phyloP scores from a whole-genome alignment of 2,888 invertebrate genomes.

The Lithophane ornitopus region DNA sequence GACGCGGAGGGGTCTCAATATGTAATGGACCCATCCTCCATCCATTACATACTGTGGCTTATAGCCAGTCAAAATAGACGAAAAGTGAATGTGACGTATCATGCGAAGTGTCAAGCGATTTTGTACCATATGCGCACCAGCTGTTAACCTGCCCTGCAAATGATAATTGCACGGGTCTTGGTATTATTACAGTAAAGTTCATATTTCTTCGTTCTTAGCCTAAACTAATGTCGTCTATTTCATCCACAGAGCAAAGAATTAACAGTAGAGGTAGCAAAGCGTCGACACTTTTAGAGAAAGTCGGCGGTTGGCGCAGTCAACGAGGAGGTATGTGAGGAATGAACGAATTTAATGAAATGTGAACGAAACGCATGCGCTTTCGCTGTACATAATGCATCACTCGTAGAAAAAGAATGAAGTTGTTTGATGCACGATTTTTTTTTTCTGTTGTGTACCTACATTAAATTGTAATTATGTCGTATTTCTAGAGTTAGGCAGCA shows the following conservation, averaged over 20 bases:
- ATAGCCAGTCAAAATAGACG: background rate
- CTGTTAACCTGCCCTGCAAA: background rate
- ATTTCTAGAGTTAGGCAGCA: background rate
- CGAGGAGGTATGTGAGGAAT: constrained; percentile 86
- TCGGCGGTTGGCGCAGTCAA: constrained; percentile 89
- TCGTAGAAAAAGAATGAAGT: constrained; percentile 39
- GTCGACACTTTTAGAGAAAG: constrained; percentile 82
- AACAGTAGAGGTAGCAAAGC: constrained; percentile 88
- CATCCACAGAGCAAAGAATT: constrained; percentile 89
- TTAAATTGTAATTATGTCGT: constrained; percentile 4
- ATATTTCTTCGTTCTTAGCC: background rate
- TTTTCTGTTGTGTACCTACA: constrained; percentile 50
- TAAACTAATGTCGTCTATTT: constrained; percentile 75
- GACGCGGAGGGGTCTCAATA: too few relatives aligned
- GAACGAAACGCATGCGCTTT: constrained; percentile 77
- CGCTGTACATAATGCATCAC: constrained; percentile 66
- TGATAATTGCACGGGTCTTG: background rate
- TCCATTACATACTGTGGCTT: background rate
- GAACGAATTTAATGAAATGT: constrained; percentile 35
- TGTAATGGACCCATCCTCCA: background rate
- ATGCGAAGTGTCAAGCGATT: constrained; percentile 1
- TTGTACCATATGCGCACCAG: background rate
- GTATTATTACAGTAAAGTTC: background rate
- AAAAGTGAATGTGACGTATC: background rate
- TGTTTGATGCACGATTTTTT: constrained; percentile 58